Conservation (phyloP, 2,113 vertebrate species). For the Naja naja region DNA sequence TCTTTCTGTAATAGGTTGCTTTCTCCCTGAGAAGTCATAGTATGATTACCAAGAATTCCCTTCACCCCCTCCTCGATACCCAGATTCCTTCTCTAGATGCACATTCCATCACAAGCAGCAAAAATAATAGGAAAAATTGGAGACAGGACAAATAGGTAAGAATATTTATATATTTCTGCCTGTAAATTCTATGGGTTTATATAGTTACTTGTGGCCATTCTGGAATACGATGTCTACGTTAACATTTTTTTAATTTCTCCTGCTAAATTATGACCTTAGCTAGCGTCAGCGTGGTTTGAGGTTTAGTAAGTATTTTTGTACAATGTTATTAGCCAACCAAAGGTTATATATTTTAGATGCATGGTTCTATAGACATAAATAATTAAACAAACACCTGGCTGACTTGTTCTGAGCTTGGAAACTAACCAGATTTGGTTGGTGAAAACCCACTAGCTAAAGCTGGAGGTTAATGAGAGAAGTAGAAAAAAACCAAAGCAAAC, state of each 20-base stretch:
- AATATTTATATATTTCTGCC: background rate
- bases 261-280: background rate
- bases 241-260: background rate
- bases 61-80: too few relatives aligned
- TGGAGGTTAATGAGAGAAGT: too few relatives aligned
- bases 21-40: too few relatives aligned
- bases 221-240: background rate
- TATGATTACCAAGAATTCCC: too few relatives aligned
- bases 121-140: background rate
- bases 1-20: too few relatives aligned
- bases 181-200: background rate
- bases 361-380: background rate
- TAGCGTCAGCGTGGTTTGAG: background rate
- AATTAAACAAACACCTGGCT: background rate
- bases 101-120: background rate
- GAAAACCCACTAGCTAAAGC: too few relatives aligned
- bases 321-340: background rate
- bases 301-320: background rate
- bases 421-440: background rate
- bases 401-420: too few relatives aligned
- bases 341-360: background rate
- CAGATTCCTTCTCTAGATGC: too few relatives aligned
- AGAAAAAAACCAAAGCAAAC: too few relatives aligned
- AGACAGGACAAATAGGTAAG: background rate
- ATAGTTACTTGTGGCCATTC: background rate